phyloP scores from a whole-genome alignment of 2,888 invertebrate species.

The Agrochola circellaris region DNA sequence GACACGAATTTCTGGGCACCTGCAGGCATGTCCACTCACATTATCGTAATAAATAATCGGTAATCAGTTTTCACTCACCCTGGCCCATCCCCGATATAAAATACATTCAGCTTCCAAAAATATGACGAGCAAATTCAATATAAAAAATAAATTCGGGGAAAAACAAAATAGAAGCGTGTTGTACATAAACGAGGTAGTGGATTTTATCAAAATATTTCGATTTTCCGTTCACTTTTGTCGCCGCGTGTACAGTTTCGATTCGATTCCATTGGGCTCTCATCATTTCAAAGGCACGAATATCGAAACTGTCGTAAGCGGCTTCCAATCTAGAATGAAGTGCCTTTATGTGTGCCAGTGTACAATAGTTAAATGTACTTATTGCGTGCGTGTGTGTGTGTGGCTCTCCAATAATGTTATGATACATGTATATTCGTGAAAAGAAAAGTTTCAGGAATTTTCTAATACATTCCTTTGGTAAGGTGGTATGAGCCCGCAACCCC shows the following conservation, averaged over 20 bases:
- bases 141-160: not conserved
- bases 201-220: slow-evolving; percentile 22
- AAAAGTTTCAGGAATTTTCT: slow-evolving; percentile 18
- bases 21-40: slow-evolving; percentile 20
- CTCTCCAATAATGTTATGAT: slow-evolving; percentile 45
- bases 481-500: no score
- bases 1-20: not conserved
- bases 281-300: slow-evolving; percentile 68
- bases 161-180: not conserved
- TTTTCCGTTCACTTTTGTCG: slow-evolving; percentile 30
- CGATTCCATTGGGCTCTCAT: slow-evolving; percentile 66
- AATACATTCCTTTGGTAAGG: slow-evolving; percentile 13
- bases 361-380: slow-evolving; percentile 43
- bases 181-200: not conserved
- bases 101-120: slow-evolving; percentile 22
- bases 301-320: slow-evolving; percentile 75
- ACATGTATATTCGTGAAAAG: slow-evolving; percentile 7
- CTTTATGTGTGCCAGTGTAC: slow-evolving; percentile 59
- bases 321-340: slow-evolving; percentile 69
- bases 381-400: slow-evolving; percentile 25
- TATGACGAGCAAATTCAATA: not conserved
- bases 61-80: slow-evolving; percentile 8
- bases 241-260: slow-evolving; percentile 56
- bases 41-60: slow-evolving; percentile 35
- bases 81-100: slow-evolving; percentile 2